These are phyloP conservation scores for Ivindomyrus marchei DNA, from an alignment of 2,113 vertebrate species.

Conservation along the genomic window DNA sequence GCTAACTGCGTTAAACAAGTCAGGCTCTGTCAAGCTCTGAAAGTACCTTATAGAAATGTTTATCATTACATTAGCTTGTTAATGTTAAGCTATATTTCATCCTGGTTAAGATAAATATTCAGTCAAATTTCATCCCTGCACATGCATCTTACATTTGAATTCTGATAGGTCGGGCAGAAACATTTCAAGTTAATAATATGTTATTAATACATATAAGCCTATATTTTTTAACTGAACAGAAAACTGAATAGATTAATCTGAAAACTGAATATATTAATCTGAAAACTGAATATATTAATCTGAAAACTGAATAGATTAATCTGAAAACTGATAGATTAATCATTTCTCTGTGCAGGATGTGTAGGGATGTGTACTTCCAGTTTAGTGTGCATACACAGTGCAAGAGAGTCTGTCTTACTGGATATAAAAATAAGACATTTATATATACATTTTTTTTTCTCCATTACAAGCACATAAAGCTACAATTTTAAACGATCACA, in stretches of 20 bases:
- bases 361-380: neutral
- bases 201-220: slow-evolving; percentile 6
- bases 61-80: neutral
- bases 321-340: slow-evolving; percentile 14
- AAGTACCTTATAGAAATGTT: slow-evolving; percentile 29
- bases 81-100: slow-evolving; percentile 15
- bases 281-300: slow-evolving; percentile 11
- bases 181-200: slow-evolving; percentile 14
- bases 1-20: neutral
- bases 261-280: slow-evolving; percentile 13
- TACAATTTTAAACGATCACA: neutral
- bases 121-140: slow-evolving; percentile 9
- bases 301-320: neutral
- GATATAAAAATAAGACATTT: slow-evolving; percentile 16
- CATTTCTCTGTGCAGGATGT: neutral
- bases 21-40: neutral
- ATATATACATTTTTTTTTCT: neutral
- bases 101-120: slow-evolving; percentile 4
- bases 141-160: slow-evolving; percentile 27
- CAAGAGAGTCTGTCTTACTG: slow-evolving; percentile 3
- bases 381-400: slow-evolving; percentile 11
- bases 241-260: slow-evolving; percentile 12
- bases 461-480: neutral
- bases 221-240: neutral
- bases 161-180: slow-evolving; percentile 18